A percentile compares a stretch with the other conserved stretches of the same genome.
Evolutionary conservation across 2,113 vertebrate genomes (phyloP).

Genomic region (Plotosus lineatus): DNA sequence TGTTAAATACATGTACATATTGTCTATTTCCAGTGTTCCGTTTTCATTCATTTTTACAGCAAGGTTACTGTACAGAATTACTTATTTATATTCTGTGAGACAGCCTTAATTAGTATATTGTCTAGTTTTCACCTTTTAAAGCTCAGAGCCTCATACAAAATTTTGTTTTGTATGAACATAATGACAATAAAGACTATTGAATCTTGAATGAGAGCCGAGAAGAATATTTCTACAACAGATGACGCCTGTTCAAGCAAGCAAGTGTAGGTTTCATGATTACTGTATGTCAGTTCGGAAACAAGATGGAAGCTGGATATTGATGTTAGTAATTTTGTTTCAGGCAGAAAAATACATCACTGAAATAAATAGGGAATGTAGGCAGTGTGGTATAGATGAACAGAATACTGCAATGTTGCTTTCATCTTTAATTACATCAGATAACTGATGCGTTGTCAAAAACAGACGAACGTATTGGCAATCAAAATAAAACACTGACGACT

Average conservation of each 20-base stretch:
- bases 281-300: neutral
- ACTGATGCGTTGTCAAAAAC: neutral
- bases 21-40: no score
- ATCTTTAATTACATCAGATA: neutral
- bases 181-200: no score
- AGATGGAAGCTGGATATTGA: conserved; percentile 9
- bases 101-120: no score
- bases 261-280: conserved; percentile 2
- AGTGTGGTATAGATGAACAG: neutral
- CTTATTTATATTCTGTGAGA: no score
- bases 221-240: neutral
- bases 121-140: no score
- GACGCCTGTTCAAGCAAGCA: neutral
- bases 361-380: neutral
- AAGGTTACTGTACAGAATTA: no score
- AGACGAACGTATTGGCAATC: neutral
- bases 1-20: neutral
- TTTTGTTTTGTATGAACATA: no score
- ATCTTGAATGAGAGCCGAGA: neutral
- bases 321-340: neutral
- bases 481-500: neutral
- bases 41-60: no score
- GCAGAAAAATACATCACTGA: neutral
- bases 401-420: neutral
- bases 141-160: no score